phyloP scores from a whole-genome alignment of 2,113 vertebrate genomes.

The Alectura lathami region DNA sequence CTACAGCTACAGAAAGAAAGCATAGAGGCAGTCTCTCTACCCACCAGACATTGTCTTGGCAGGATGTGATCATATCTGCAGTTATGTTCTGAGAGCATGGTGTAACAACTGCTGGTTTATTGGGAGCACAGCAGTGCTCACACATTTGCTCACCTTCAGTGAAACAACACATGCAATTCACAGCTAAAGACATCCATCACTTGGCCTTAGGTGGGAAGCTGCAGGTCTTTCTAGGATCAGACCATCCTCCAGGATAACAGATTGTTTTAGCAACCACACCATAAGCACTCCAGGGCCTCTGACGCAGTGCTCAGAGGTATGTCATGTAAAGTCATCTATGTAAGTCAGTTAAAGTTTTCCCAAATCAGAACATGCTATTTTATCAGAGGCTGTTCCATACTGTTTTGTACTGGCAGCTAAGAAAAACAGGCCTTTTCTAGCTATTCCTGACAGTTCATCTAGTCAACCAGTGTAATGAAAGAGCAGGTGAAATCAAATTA shows the following conservation, averaged over 20 bases:
- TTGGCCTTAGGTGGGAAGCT: neutral
- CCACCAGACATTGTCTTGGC: rapidly evolving
- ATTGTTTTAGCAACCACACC: too few relatives aligned
- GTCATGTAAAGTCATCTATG: neutral
- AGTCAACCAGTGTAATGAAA: neutral
- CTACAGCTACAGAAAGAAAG: neutral
- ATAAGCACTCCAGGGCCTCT: neutral
- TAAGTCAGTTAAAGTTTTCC: neutral
- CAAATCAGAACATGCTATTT: neutral
- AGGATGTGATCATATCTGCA: neutral
- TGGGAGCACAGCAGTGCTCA: rapidly evolving
- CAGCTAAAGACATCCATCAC: neutral
- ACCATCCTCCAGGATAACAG: neutral
- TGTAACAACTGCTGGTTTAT: neutral
- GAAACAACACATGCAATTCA: neutral
- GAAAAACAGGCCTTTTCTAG: too few relatives aligned
- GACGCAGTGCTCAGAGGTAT: neutral
- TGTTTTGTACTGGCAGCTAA: neutral
- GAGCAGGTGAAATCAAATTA: neutral
- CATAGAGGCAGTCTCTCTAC: neutral
- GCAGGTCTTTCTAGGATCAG: neutral
- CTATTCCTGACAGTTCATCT: neutral
- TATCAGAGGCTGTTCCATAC: neutral
- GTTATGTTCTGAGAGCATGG: rapidly evolving
- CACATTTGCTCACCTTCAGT: neutral